Base-by-base conservation (phyloP, 2,113 vertebrate genomes). In the Craseonycteris thonglongyai region DNA sequence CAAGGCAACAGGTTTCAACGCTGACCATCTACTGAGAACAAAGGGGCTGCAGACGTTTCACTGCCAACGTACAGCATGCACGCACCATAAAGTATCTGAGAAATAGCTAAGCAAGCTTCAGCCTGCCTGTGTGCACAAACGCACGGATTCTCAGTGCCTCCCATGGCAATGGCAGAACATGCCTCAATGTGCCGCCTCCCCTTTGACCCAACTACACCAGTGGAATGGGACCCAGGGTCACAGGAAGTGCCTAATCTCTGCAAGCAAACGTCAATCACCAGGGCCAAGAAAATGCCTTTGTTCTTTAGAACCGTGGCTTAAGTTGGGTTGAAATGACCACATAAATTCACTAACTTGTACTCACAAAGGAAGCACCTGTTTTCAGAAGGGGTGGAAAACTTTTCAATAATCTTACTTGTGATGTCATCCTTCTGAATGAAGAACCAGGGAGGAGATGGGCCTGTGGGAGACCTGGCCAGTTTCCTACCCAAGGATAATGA, bases 271-370 rank as follows among this genome's bases (percentile, higher is more conserved):
- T 97, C 97, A 94, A 82, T 92, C 97, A 97, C 90, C 87, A 49
- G 96, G 96, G 96, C 94, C 95, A 95, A 96, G 96, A 97, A 97
- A 98, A 98, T 58, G 8, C 65, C 96, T 98, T 97, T 98, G 97
- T 98, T 98, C 97, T 88, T 86, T 75, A 95, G 88, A 88, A 76
- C 30, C 54, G 58, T 75, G 33, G 93, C 90, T 95, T 30, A 96
- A 97, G 97, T 35, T 24, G 85, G 96, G 91, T 68, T 92, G 94
- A 95, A 95, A 96, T 3, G 92, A 89, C 89, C 88, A 82, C 80
- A 94, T 95, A 94, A 88, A 92, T 95, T 75, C 80, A 84, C 96
- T 90, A 83, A 94, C 95, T 86, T 74, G 82, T 92, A 85, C 51
- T 93, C 87, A 2, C 0, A 96, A 93, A 98, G 96, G 94, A 95